Evolutionary conservation across 1,140 invertebrate genomes (phyloP), one percentile per base, ranked within the genome.

Genomic region (Zaprionus camerounensis): DNA sequence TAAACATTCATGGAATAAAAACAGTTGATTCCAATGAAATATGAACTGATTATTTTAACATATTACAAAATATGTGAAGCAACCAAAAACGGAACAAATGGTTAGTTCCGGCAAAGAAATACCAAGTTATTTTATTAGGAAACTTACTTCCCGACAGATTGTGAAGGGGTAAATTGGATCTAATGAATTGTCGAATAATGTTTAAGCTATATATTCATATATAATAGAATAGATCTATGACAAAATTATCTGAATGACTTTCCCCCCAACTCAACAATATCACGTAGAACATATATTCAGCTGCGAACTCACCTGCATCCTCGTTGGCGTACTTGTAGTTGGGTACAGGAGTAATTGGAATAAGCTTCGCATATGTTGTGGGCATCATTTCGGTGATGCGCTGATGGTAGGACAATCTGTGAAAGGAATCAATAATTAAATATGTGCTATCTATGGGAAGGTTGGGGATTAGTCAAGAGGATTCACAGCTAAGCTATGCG

Each of bases 341-440:
- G 5, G 97, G 96, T 82, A 96, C 96, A 1, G 96, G 95, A 91
- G 95, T 94, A 11, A 94, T 93, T 20, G 99, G 99, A 68, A 99
- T 94, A 41, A 99, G 94, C 36, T 95, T 94, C n/a, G 95, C 95
- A 93, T 99, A 99, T 15, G 95, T 94, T 87, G 97, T 96, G 31
- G 99, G 98, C 86, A 99, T 95, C 93, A 99, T 97, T 71, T 99
- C 98, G 13, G 95, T 95, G 63, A 99, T 96, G 91, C 98, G 95
- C 93, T 99, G 97, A 93, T 98, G 96, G 94, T 99, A 99, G 4
- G 98, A 99, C 65, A 99, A 94, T 86, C 98, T 98, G 86, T 11
- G 95, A 94, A 81, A 62, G 66, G 78, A 77, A 41, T 20, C n/a
- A 46, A 46, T 46, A 46, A 46, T 20, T 46, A 3, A 46, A 17